These are phyloP conservation scores for Okapia johnstoni DNA, from an alignment of 2,113 vertebrate genomes.

Conservation along the genomic window DNA sequence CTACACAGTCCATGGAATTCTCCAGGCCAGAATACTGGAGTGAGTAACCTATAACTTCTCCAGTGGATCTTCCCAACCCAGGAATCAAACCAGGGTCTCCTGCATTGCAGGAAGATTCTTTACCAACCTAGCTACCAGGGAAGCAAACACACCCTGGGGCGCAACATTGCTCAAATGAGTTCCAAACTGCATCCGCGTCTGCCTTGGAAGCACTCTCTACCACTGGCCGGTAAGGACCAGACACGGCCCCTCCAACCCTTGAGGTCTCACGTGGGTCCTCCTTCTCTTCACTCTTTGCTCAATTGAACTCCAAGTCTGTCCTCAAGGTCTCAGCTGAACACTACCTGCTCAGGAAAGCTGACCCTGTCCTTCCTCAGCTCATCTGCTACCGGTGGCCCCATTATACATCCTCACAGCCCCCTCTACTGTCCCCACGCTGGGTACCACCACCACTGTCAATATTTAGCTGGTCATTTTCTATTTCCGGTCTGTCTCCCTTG, in stretches of 20 bases:
- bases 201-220: neutral
- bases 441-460: neutral
- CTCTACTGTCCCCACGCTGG: neutral
- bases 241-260: neutral
- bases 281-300: neutral
- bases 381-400: neutral
- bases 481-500: neutral
- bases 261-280: neutral
- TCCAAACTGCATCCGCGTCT: rapidly evolving
- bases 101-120: neutral
- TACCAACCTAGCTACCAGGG: neutral
- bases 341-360: neutral
- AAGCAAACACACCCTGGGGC: neutral
- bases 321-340: neutral
- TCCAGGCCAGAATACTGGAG: neutral
- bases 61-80: neutral
- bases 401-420: neutral
- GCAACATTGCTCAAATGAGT: neutral
- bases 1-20: neutral
- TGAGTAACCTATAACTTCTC: neutral
- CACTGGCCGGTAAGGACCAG: neutral
- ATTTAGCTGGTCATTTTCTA: neutral
- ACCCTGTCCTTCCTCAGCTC: too few relatives aligned
- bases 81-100: neutral
- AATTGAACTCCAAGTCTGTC: neutral